Conservation (phyloP, 2,888 invertebrate genomes). For the Sericinus montela region DNA sequence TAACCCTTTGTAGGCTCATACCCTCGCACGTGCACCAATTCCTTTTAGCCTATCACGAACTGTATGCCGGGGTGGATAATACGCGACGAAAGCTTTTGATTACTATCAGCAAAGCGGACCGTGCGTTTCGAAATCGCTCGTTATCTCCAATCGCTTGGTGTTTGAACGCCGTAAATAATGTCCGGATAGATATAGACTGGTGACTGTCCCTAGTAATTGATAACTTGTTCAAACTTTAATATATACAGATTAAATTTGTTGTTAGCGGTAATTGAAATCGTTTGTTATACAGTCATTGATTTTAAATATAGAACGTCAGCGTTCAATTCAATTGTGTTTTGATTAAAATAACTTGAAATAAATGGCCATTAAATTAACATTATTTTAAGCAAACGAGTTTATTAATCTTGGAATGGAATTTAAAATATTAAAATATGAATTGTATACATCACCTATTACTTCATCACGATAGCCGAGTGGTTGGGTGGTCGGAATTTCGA, state of each 20-base stretch:
- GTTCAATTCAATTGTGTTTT: no score
- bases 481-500: no score
- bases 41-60: slow-evolving; percentile 56
- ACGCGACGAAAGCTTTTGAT: slow-evolving; percentile 42
- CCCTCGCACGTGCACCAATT: slow-evolving; percentile 64
- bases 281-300: no score
- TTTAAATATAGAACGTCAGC: neutral
- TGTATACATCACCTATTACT: no score
- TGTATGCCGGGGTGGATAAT: slow-evolving; percentile 42
- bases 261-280: neutral
- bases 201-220: neutral
- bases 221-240: neutral
- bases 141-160: slow-evolving; percentile 6
- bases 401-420: no score
- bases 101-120: slow-evolving; percentile 40
- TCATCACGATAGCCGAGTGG: no score
- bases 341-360: no score
- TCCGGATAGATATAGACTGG: slow-evolving; percentile 1
- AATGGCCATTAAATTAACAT: no score
- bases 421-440: no score
- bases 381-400: no score
- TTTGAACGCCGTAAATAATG: slow-evolving; percentile 13
- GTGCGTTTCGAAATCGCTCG: slow-evolving; percentile 7
- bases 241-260: neutral
- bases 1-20: slow-evolving; percentile 60